These are phyloP conservation scores for Conomelus anceps DNA, from an alignment of 2,888 invertebrate species.

Conservation along the genomic window DNA sequence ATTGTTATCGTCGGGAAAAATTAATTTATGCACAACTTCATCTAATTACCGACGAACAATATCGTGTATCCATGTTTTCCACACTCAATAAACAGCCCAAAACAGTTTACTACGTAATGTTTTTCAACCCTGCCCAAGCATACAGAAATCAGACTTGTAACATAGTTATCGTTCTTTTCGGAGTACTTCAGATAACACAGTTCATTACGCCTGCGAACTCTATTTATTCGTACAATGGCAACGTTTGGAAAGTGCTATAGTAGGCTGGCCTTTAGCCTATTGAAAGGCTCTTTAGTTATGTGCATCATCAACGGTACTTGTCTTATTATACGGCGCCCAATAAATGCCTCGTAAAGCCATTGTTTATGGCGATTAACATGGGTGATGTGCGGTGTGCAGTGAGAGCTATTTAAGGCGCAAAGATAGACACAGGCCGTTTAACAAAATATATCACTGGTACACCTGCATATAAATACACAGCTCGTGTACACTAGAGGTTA, in stretches of 20 bases:
- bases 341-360: not conserved
- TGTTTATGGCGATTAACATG: not conserved
- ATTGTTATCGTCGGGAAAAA: too few species aligned
- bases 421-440: not conserved
- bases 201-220: not conserved
- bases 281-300: not conserved
- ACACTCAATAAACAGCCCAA: too few species aligned
- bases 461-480: not conserved
- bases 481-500: not conserved
- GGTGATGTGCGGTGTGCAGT: not conserved
- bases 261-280: not conserved
- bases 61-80: too few species aligned
- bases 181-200: not conserved
- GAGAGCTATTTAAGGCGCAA: not conserved
- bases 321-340: not conserved
- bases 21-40: too few species aligned
- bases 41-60: too few species aligned
- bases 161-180: not conserved
- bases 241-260: not conserved
- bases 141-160: not conserved
- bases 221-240: not conserved
- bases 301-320: not conserved
- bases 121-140: not conserved
- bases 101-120: too few species aligned
- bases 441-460: not conserved